Percentiles rank a stretch among this genome's conserved stretches.
Conservation (phyloP, 92 coral and sea anemone genomes). For the Epizoanthus scotinus region DNA sequence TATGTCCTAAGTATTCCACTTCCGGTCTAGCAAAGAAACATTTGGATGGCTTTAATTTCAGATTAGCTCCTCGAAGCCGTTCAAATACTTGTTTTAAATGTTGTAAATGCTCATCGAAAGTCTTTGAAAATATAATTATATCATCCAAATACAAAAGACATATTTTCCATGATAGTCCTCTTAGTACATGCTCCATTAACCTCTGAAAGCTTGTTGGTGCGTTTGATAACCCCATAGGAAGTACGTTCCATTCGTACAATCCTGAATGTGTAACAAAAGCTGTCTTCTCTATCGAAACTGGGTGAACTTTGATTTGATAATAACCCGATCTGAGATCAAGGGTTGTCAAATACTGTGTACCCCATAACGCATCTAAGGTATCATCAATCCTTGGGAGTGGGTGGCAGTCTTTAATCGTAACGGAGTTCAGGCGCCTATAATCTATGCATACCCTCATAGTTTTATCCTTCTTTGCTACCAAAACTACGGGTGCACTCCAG, state of each 20-base stretch:
- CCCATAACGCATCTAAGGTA: conserved; percentile 46
- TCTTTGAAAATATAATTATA: conserved; percentile 35
- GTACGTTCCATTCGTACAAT: conserved; percentile 39
- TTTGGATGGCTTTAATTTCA: too few species aligned
- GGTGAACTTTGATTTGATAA: conserved; percentile 49
- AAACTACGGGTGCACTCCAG: conserved; percentile 49
- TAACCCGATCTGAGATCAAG: conserved; percentile 54
- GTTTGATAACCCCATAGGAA: conserved; percentile 55
- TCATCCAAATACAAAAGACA: conserved; percentile 60
- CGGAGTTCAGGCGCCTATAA: conserved; percentile 43
- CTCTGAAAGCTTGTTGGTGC: conserved; percentile 60
- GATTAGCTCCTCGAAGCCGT: too few species aligned
- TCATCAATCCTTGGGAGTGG: conserved; percentile 54
- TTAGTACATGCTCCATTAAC: conserved; percentile 35
- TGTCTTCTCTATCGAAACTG: conserved; percentile 40
- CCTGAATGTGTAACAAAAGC: conserved; percentile 59
- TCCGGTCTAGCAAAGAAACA: too few species aligned
- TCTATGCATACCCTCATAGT: conserved; percentile 55
- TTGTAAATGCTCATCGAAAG: conserved; percentile 36
- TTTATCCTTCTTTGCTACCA: conserved; percentile 57
- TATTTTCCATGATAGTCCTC: conserved; percentile 41
- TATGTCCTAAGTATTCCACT: too few species aligned
- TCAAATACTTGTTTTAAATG: conserved; percentile 41
- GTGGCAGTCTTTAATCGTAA: conserved; percentile 44
- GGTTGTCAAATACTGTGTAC: conserved; percentile 46